These are phyloP conservation scores for Caenorhabditis wallacei DNA, from an alignment of 2,888 invertebrate genomes.

Conservation along the genomic window DNA sequence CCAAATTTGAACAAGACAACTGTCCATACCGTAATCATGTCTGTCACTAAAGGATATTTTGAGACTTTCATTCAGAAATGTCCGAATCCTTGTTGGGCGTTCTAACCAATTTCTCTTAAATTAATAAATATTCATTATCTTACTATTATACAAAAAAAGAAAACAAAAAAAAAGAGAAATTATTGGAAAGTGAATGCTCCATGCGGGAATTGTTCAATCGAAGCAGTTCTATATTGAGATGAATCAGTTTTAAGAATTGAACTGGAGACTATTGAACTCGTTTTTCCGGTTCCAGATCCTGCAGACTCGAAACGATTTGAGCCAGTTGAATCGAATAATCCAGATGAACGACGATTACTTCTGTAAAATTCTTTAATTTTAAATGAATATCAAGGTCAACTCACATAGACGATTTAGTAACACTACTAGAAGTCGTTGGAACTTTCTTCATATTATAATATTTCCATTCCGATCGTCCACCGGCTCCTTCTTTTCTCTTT, in stretches of 20 bases:
- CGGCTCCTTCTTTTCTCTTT: conserved; percentile 24
- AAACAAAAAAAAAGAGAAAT: conserved; percentile 19
- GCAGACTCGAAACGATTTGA: conserved; percentile 24
- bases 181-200: conserved; percentile 49
- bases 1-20: conserved; percentile 76
- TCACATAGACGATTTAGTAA: conserved; percentile 41
- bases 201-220: conserved; percentile 43
- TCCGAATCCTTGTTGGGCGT: conserved; percentile 76
- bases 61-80: conserved; percentile 73
- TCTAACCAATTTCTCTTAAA: conserved; percentile 74
- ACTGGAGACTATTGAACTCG: conserved; percentile 22
- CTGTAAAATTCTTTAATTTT: background rate
- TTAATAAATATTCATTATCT: conserved; percentile 14
- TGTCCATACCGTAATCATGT: conserved; percentile 75
- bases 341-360: conserved; percentile 27
- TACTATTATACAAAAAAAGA: conserved; percentile 6
- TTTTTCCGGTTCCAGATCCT: background rate
- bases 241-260: conserved; percentile 57
- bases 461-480: conserved; percentile 47
- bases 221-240: conserved; percentile 44
- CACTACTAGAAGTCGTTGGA: conserved; percentile 18
- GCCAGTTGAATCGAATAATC: conserved; percentile 42
- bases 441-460: conserved; percentile 25
- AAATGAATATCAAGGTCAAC: conserved; percentile 17
- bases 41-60: conserved; percentile 70